Evolutionary conservation across 2,797 vertebrate genomes (phyloP), one percentile per base, ranked within the genome.

Genomic region (Uromys caudimaculatus): DNA sequence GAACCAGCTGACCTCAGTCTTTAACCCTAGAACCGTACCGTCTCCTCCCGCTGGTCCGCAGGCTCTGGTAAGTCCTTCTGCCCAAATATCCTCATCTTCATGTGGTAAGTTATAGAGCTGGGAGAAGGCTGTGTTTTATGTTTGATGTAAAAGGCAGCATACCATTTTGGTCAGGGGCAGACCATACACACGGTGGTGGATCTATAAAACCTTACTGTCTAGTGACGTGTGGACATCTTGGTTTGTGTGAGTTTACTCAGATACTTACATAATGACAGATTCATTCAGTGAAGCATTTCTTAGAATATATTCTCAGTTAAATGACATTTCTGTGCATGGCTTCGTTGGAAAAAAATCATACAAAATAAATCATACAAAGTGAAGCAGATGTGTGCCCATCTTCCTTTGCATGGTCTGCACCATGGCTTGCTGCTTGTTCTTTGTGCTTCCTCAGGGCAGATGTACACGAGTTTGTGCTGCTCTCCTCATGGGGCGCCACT

Each of bases 1-100:
- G 96, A 99, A 99, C 98, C 99, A 99, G 93, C 78, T 99, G 98
- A 99, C 99, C 44, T 99, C 99, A 41, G 99, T 99, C 97, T 99
- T 99, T 98, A 99, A 99, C 98, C 99, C 99, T 44, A 99, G 99
- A 98, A 98, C 99, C 89, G 99, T 99, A 0, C 97, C 99, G 13
- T 98, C 99, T 35, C 98, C 99, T 3, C 98, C 99, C 35, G 44
- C 98, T 38, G 98, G 98, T 7, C 77, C 98, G 82, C 99, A 99
- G 97, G 98, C 99, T 95, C 99, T 99, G 98, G 99, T 99, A 85
- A 97, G 98, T 91, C 32, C 29, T 27, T 84, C 87, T 1, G 76
- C 47, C 29, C 38, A 24, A 14, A 76, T 75, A 38, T 21, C 75
- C 35, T 90, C 12, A 13, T 90, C 47, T 82, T 54, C 38, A 3